phyloP scores from a whole-genome alignment of 2,888 invertebrate species.

The Troilus luridus region DNA sequence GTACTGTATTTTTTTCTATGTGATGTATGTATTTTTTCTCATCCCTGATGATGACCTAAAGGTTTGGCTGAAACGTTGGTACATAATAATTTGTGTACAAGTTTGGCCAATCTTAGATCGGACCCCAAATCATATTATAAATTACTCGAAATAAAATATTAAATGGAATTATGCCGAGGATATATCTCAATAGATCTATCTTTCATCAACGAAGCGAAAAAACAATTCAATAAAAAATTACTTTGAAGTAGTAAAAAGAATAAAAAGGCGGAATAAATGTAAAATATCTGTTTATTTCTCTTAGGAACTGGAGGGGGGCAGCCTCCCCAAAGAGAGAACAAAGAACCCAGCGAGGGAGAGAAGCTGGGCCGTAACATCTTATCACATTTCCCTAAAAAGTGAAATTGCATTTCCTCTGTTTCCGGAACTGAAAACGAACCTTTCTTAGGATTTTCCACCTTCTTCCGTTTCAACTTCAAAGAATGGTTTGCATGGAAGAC shows the following conservation, averaged over 20 bases:
- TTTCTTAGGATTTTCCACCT: background rate
- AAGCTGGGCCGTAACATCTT: background rate
- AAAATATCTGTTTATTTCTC: conserved; percentile 25
- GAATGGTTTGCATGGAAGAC: background rate
- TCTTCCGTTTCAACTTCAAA: background rate
- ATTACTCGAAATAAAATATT: too few relatives aligned
- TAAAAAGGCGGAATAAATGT: conserved; percentile 29
- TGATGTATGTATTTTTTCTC: too few relatives aligned
- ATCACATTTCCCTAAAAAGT: conserved; percentile 38
- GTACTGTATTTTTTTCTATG: too few relatives aligned
- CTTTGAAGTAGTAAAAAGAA: background rate
- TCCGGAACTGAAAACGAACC: conserved; percentile 27
- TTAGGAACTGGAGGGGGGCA: background rate
- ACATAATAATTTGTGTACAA: too few relatives aligned
- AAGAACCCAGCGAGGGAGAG: background rate
- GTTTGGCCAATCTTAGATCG: too few relatives aligned
- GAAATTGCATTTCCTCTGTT: conserved; percentile 36
- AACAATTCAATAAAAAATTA: background rate
- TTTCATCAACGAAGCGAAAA: background rate
- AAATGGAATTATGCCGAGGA: background rate
- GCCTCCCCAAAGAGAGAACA: conserved; percentile 23
- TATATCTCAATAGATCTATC: background rate
- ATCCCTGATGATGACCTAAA: too few relatives aligned
- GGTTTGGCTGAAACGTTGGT: too few relatives aligned
- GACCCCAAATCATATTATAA: too few relatives aligned